These are phyloP conservation scores for Maniola hyperantus DNA, from an alignment of 2,888 invertebrate genomes.

Conservation along the genomic window DNA sequence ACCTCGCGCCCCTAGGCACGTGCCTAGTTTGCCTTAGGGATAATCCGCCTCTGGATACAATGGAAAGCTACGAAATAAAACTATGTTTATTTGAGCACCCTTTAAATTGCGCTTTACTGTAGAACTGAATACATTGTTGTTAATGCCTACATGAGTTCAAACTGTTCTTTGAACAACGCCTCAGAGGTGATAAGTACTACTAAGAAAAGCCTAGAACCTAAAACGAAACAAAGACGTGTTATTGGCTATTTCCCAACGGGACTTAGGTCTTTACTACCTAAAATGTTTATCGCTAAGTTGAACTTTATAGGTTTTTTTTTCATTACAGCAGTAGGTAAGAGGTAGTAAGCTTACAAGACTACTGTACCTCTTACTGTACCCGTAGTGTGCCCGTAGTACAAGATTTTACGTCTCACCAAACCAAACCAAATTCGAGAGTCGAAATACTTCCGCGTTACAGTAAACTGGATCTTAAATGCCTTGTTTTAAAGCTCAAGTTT, in stretches of 20 bases:
- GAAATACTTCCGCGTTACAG: too few species aligned
- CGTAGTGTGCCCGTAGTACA: too few species aligned
- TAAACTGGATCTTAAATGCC: too few species aligned
- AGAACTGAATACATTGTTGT: slow-evolving; percentile 2
- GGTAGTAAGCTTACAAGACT: background rate
- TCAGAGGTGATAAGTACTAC: slow-evolving; percentile 19
- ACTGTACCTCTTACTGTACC: too few species aligned
- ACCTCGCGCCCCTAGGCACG: too few species aligned
- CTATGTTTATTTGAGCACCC: too few species aligned
- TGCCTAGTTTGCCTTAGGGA: too few species aligned
- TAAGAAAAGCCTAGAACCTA: slow-evolving; percentile 23
- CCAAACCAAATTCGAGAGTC: too few species aligned
- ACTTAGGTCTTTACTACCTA: slow-evolving; percentile 3
- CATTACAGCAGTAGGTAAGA: background rate
- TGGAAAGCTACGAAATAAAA: too few species aligned
- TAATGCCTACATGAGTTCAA: slow-evolving; percentile 5
- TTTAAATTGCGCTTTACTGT: background rate
- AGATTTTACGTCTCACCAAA: too few species aligned
- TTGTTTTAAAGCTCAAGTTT: too few species aligned
- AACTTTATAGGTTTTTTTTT: background rate
- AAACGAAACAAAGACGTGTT: slow-evolving; percentile 24
- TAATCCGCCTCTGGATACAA: too few species aligned
- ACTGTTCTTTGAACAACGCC: slow-evolving; percentile 14
- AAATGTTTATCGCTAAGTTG: slow-evolving; percentile 7
- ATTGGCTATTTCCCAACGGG: slow-evolving; percentile 16